Conservation (phyloP, 37 sponge, comb jelly and placozoan species). For the Dysidea cf. avara region DNA sequence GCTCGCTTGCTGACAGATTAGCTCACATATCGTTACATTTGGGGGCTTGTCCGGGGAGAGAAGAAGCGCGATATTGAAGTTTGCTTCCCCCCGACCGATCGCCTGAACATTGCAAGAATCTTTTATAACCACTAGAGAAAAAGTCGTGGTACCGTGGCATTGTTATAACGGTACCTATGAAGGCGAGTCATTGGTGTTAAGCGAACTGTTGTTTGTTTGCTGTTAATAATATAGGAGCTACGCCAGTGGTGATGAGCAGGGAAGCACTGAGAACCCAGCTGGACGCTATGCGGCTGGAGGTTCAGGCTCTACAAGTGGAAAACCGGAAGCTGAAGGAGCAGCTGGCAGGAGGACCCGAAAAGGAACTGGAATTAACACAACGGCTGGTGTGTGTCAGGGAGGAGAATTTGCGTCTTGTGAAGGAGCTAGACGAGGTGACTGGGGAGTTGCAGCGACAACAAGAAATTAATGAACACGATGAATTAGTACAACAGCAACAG, state of each 20-base stretch:
- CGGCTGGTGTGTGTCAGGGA: background rate
- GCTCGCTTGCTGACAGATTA: too few relatives aligned
- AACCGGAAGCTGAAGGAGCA: constrained; percentile 13
- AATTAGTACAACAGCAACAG: background rate
- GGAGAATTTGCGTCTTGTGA: background rate
- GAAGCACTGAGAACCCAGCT: constrained; percentile 23
- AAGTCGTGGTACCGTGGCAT: too few relatives aligned
- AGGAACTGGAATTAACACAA: background rate
- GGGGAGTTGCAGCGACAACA: background rate
- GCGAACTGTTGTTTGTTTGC: too few relatives aligned
- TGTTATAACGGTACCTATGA: too few relatives aligned
- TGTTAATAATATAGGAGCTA: background rate
- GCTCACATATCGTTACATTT: constrained; percentile 9
- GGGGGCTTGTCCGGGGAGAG: constrained; percentile 24
- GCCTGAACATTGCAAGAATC: too few relatives aligned
- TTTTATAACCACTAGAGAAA: too few relatives aligned
- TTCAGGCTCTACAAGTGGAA: constrained; percentile 10
- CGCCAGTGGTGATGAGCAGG: background rate
- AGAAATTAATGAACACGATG: background rate
- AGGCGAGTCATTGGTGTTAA: too few relatives aligned
- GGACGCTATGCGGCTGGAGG: constrained; percentile 13
- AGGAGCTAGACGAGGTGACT: constrained; percentile 4
- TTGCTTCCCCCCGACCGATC: too few relatives aligned
- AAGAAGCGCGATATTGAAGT: background rate
- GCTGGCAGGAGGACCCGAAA: background rate